These are phyloP conservation scores for Arenaria interpres DNA, from an alignment of 2,113 vertebrate species.

Conservation along the genomic window DNA sequence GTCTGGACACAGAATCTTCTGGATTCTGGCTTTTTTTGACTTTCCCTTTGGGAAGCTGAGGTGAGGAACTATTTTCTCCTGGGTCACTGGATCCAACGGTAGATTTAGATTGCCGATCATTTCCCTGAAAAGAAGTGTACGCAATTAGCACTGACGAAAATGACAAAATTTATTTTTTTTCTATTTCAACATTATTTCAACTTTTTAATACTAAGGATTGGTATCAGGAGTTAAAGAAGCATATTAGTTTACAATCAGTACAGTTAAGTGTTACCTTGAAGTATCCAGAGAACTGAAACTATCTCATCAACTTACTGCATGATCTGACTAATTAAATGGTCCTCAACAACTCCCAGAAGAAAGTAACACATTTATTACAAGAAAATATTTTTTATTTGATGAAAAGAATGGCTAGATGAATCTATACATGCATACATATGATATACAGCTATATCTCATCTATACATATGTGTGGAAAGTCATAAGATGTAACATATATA, in stretches of 20 bases:
- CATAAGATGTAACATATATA: background rate
- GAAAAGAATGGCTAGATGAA: background rate
- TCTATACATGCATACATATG: background rate
- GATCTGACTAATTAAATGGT: background rate
- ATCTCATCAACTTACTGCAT: background rate
- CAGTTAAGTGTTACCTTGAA: background rate
- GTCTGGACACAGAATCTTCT: constrained; percentile 69
- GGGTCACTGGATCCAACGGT: constrained; percentile 69
- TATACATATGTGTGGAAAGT: background rate
- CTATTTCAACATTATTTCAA: background rate
- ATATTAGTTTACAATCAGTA: background rate
- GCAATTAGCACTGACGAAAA: background rate
- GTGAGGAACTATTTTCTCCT: constrained; percentile 73
- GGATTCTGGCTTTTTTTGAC: constrained; percentile 71
- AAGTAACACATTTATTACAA: background rate
- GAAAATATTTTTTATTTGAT: background rate
- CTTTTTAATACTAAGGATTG: background rate
- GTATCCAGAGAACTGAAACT: background rate
- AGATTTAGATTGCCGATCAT: constrained; percentile 78
- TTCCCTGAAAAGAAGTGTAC: constrained; percentile 56
- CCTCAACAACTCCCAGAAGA: background rate
- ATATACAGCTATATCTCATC: background rate
- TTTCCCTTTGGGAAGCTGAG: constrained; percentile 73
- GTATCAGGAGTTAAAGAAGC: background rate
- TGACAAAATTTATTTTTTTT: background rate